phyloP scores from a whole-genome alignment of 2,888 invertebrate genomes.

The Brassicogethes aeneus region DNA sequence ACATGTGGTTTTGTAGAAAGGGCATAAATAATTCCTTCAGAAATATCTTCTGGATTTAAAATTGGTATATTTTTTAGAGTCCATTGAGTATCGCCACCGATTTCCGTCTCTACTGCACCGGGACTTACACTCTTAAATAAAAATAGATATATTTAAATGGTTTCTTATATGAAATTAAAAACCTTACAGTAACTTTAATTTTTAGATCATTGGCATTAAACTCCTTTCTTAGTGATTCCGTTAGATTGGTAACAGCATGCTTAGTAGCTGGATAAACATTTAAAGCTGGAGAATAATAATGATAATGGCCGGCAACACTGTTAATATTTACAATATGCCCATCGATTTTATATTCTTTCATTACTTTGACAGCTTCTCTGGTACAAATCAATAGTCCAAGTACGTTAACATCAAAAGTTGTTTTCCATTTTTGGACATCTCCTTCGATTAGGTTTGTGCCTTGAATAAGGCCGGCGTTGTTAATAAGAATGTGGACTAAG shows the following conservation, averaged over 20 bases:
- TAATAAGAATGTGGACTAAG: constrained; percentile 19
- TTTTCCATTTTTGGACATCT: constrained; percentile 14
- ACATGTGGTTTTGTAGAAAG: constrained; percentile 11
- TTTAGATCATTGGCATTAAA: constrained; percentile 7
- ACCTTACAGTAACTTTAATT: constrained; percentile 32
- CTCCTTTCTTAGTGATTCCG: not conserved
- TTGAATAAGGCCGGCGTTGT: constrained; percentile 20
- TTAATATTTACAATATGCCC: constrained; percentile 23
- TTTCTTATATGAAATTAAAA: too few species aligned
- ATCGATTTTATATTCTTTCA: constrained; percentile 19
- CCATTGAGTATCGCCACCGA: not conserved
- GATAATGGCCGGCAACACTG: constrained; percentile 22
- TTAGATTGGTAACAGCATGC: not conserved
- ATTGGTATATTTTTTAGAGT: constrained; percentile 1
- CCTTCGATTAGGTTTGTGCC: not conserved
- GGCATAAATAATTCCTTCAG: constrained; percentile 8
- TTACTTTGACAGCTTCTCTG: constrained; percentile 20
- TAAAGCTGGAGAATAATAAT: constrained; percentile 15
- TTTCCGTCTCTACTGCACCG: constrained; percentile 1
- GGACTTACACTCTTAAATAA: constrained; percentile 6
- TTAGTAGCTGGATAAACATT: constrained; percentile 20
- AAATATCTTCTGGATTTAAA: constrained; percentile 7
- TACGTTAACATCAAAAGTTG: constrained; percentile 21
- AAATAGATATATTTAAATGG: not conserved
- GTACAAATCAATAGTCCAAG: constrained; percentile 20